Percentiles rank a stretch among this genome's conserved stretches.
Evolutionary conservation across 2,888 invertebrate genomes (phyloP).

Genomic region (Hydrotaea diabolus): DNA sequence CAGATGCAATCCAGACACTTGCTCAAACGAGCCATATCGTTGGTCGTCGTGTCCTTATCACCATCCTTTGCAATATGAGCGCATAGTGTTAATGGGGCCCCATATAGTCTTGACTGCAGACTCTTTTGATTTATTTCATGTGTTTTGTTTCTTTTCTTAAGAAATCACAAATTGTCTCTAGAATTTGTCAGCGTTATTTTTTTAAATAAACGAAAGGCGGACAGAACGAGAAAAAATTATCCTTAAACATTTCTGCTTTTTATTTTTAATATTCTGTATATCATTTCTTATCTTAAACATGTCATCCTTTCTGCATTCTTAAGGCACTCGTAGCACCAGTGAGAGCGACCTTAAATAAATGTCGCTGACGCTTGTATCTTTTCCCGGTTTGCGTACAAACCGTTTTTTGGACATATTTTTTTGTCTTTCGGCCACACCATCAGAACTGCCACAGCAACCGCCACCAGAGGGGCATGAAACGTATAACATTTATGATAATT

Average conservation of each 20-base stretch:
- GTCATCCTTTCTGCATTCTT: constrained; percentile 45
- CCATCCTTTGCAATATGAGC: background rate
- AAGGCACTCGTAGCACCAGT: background rate
- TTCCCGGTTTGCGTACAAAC: background rate
- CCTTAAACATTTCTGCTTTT: constrained; percentile 15
- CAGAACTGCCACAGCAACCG: background rate
- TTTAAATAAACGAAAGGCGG: background rate
- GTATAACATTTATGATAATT: constrained; percentile 61
- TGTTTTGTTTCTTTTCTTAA: background rate
- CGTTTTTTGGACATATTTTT: constrained; percentile 23
- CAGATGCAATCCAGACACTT: no score
- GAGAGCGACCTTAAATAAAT: constrained; percentile 2
- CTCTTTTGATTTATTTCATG: background rate
- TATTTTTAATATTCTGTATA: constrained; percentile 56
- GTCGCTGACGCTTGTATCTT: background rate
- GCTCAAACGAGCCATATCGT: no score
- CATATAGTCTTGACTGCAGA: background rate
- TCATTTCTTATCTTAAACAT: constrained; percentile 63
- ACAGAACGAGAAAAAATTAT: background rate
- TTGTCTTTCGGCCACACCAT: background rate
- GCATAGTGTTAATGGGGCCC: background rate
- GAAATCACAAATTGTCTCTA: background rate
- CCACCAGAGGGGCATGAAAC: constrained; percentile 7
- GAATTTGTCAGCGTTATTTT: constrained; percentile 13
- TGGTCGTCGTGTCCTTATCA: background rate